Base-by-base conservation (phyloP, 2,888 invertebrate genomes). In the Maniola hyperantus region DNA sequence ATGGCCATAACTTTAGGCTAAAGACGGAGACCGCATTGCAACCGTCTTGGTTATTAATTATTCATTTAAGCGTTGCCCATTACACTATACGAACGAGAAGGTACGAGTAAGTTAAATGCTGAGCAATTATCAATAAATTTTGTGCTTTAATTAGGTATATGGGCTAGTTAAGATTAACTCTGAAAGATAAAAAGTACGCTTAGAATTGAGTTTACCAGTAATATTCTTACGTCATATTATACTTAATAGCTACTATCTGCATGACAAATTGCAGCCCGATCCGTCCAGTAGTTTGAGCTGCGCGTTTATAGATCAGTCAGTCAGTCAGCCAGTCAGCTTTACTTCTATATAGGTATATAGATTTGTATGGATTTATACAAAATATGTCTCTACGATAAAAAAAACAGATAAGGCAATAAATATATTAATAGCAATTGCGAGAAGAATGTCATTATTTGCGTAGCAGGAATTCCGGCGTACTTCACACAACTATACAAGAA, bases 51-150 rank as follows among this genome's bases (percentile, higher is more conserved):
- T 61, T 61, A 50, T 51, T 61, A 26, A 61, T 60, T 72, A 72
- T 73, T 76, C 74, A 75, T 73, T 79, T 74, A 78, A 77, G 75
- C 59, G 73, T 80, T 81, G 80, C 13, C 59, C 34, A 46, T 53
- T 46, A 18, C 39, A 42, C 26, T 44, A 20, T 20, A 53, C 15
- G 46, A 65, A 36, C 53, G 39, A 26, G 54, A 39, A 20, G 50
- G 48, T 60, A 59, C 26, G 26, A 59, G 20, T 50, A 18, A 48
- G 5, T n/a, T 50, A 18, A 7, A 50, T 34, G 18, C 50, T 61
- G 13, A n/a, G 34, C 15, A 61, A 50, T 48, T 34, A 34, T 8
- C 8, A 11, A 48, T 59, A 10, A 7, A 54, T 36, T 54, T 54
- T 54, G 20, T 20, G 11, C 26, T 8, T 15, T n/a, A 36, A 36